Evolutionary conservation across 2,797 vertebrate genomes (phyloP).

Genomic region (Chrosomus eos): DNA sequence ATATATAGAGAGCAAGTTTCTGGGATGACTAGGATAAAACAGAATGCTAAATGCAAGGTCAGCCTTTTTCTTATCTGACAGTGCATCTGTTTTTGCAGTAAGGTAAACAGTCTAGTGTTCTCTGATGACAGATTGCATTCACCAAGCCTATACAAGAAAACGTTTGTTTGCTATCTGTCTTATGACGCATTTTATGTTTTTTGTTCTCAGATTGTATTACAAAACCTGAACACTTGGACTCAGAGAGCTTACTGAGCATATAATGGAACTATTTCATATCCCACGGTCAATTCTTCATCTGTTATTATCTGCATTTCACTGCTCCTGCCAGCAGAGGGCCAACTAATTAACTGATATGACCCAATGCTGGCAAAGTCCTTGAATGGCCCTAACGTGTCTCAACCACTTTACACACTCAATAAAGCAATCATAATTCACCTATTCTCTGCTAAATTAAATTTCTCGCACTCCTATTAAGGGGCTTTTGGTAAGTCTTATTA

Average conservation of each 20-base stretch:
- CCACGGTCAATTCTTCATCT: not conserved
- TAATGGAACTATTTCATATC: not conserved
- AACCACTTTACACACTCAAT: slow-evolving; percentile 77
- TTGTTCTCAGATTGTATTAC: not conserved
- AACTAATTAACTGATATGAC: not conserved
- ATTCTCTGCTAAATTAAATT: slow-evolving; percentile 40
- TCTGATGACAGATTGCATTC: slow-evolving; percentile 14
- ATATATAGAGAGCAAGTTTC: not conserved
- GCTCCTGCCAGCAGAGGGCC: slow-evolving; percentile 51
- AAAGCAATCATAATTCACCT: slow-evolving; percentile 68
- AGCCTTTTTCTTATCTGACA: not conserved
- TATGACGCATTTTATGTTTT: slow-evolving; percentile 7
- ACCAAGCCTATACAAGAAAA: slow-evolving; percentile 2
- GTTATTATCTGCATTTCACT: not conserved
- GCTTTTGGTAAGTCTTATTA: slow-evolving; percentile 8
- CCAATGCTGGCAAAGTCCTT: not conserved
- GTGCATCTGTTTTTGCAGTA: not conserved
- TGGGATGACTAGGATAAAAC: not conserved
- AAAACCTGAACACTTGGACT: slow-evolving; percentile 3
- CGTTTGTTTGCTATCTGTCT: not conserved
- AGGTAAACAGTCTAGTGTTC: not conserved
- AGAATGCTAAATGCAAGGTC: not conserved
- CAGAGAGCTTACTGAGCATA: not conserved
- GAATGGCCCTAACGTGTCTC: slow-evolving; percentile 45
- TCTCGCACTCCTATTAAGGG: not conserved